Conservation (phyloP, 1,140 invertebrate genomes). For the Ctenoplectra terminalis region DNA sequence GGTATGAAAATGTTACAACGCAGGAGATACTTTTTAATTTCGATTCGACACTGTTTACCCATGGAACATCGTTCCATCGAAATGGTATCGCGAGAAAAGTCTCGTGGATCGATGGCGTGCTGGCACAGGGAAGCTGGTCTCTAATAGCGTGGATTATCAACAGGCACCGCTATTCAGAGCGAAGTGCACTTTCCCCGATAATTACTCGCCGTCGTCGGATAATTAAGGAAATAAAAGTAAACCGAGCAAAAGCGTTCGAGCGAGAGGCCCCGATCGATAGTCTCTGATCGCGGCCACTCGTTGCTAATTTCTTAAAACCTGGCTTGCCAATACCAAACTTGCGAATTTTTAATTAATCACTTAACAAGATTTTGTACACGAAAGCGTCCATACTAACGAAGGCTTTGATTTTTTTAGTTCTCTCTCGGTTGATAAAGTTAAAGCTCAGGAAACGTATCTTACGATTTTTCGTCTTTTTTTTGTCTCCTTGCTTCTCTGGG, state of each 20-base stretch:
- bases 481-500: too few relatives aligned
- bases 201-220: constrained; percentile 33
- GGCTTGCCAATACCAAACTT: neutral
- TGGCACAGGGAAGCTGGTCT: neutral
- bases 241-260: constrained; percentile 13
- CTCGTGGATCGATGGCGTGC: neutral
- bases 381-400: too few relatives aligned
- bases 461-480: too few relatives aligned
- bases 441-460: too few relatives aligned
- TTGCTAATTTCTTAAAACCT: neutral
- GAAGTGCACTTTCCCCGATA: constrained; percentile 34
- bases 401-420: too few relatives aligned
- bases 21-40: too few relatives aligned
- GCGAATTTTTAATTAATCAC: constrained; percentile 8
- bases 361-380: too few relatives aligned
- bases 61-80: neutral
- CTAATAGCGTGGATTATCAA: constrained; percentile 36
- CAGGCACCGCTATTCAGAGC: constrained; percentile 32
- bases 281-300: neutral
- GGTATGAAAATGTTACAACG: too few relatives aligned
- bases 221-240: constrained; percentile 43
- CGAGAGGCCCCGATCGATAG: neutral
- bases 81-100: neutral
- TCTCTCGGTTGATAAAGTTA: too few relatives aligned
- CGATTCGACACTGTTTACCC: neutral